Evolutionary conservation across 2,888 invertebrate genomes (phyloP).

Genomic region (Synergus laeviventris): DNA sequence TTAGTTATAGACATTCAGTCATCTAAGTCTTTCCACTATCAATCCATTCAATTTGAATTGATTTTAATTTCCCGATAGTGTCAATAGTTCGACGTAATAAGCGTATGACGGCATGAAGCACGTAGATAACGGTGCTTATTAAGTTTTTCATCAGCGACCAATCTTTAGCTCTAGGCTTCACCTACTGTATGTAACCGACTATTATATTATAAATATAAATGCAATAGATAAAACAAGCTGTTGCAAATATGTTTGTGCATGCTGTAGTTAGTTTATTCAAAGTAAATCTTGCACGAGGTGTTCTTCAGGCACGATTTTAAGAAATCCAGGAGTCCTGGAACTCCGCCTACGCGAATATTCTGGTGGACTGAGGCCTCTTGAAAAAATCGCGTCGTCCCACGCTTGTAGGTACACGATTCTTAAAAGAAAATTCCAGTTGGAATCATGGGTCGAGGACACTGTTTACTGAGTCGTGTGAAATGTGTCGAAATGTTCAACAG

Average conservation of each 20-base stretch:
- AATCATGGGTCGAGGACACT: not conserved
- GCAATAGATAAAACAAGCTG: not conserved
- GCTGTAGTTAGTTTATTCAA: not conserved
- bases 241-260: not conserved
- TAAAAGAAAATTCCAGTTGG: not conserved
- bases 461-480: slow-evolving; percentile 6
- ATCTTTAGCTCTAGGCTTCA: not conserved
- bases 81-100: not conserved
- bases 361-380: slow-evolving; percentile 42
- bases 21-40: not conserved
- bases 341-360: slow-evolving; percentile 47
- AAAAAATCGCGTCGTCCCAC: slow-evolving; percentile 59
- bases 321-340: slow-evolving; percentile 20
- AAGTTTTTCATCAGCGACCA: not conserved
- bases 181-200: not conserved
- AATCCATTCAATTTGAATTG: not conserved
- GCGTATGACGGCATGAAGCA: not conserved
- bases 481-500: not conserved
- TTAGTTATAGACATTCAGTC: not conserved
- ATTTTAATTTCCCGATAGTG: not conserved
- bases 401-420: slow-evolving; percentile 49
- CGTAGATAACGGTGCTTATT: not conserved
- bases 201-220: slow-evolving; percentile 3
- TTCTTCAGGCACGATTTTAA: not conserved
- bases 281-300: not conserved